Conservation (phyloP, 1,140 invertebrate species). For the Scaptomyza pallida region DNA sequence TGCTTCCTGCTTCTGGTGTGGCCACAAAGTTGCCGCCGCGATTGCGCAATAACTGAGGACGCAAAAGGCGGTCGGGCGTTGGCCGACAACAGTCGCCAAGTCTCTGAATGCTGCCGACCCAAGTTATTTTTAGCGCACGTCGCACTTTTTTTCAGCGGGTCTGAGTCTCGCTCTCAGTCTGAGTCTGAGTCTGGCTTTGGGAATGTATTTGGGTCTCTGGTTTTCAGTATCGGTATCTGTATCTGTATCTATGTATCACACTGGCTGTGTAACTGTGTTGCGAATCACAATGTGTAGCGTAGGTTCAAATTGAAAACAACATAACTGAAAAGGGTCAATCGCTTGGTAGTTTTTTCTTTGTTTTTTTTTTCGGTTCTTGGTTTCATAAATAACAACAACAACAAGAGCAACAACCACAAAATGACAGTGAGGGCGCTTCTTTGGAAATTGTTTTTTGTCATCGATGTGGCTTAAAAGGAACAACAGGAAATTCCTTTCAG, state of each 20-base stretch:
- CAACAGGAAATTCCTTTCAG: slow-evolving; percentile 78
- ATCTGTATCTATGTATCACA: slow-evolving; percentile 5
- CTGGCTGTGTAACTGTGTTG: slow-evolving; percentile 34
- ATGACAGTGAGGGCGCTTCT: slow-evolving; percentile 62
- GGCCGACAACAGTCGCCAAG: slow-evolving; percentile 9
- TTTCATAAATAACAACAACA: slow-evolving; percentile 62
- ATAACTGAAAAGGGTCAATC: slow-evolving; percentile 60
- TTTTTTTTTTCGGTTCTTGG: slow-evolving; percentile 41
- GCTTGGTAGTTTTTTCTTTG: slow-evolving; percentile 39
- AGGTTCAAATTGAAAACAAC: background rate
- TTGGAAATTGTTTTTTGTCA: slow-evolving; percentile 60
- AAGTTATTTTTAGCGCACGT: slow-evolving; percentile 66
- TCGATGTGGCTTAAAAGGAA: slow-evolving; percentile 26
- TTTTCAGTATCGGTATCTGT: background rate
- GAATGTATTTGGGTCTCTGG: background rate
- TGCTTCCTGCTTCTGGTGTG: slow-evolving; percentile 43
- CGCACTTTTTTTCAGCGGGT: slow-evolving; percentile 24
- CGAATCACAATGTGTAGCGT: background rate
- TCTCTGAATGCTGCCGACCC: slow-evolving; percentile 25
- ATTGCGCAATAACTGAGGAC: slow-evolving; percentile 66
- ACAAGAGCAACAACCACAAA: too few species aligned
- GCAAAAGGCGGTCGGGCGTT: background rate
- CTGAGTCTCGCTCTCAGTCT: slow-evolving; percentile 5
- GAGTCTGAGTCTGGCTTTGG: slow-evolving; percentile 8
- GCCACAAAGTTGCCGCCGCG: slow-evolving; percentile 58